phyloP scores from a whole-genome alignment of 2,888 invertebrate genomes.

The Lasioglossum marginatum region DNA sequence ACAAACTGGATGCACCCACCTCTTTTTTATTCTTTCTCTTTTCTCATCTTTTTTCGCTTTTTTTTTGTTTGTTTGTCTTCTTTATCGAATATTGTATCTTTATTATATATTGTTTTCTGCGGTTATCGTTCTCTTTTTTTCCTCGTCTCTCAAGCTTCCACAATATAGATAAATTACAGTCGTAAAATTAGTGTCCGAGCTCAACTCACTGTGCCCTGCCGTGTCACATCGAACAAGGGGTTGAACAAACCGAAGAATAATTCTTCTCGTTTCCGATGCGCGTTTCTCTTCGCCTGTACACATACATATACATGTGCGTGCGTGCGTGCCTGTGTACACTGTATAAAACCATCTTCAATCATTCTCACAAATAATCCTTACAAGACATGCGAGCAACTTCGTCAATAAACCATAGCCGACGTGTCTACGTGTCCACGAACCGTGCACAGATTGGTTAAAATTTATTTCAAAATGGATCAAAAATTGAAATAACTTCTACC shows the following conservation, averaged over 20 bases:
- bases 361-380: background rate
- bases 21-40: background rate
- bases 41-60: background rate
- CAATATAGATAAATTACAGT: constrained; percentile 51
- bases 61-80: background rate
- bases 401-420: constrained; percentile 45
- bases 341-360: constrained; percentile 27
- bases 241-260: constrained; percentile 45
- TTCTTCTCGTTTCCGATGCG: constrained; percentile 5
- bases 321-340: background rate
- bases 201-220: constrained; percentile 68
- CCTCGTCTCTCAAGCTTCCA: background rate
- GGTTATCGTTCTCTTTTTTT: background rate
- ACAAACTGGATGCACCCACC: constrained; percentile 43
- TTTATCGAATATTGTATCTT: no score
- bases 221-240: constrained; percentile 61
- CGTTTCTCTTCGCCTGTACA: constrained; percentile 17
- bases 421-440: constrained; percentile 16
- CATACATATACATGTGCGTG: background rate
- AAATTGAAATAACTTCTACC: constrained; percentile 84
- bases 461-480: constrained; percentile 84
- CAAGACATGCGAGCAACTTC: constrained; percentile 33
- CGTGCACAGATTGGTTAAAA: constrained; percentile 78
- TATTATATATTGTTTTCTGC: background rate
- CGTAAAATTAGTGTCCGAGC: constrained; percentile 56